Evolutionary conservation across 2,797 vertebrate genomes (phyloP), one percentile per base, ranked within the genome.

Genomic region (Anabas testudineus): DNA sequence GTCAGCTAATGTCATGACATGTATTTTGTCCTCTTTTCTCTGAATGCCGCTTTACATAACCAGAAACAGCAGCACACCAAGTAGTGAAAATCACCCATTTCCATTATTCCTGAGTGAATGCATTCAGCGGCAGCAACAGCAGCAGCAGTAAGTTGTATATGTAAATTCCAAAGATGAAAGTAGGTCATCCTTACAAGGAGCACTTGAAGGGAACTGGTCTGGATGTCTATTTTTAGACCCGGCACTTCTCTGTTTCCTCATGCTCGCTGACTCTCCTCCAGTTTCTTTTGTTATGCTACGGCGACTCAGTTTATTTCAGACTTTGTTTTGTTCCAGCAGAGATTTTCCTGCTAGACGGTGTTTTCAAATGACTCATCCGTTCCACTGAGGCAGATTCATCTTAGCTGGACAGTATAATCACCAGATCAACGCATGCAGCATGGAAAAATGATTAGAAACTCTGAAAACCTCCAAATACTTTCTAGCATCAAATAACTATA

Each of bases 161-260:
- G 14, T 28, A 21, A 14, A 30, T 41, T 47, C 19, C 22, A 22
- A 26, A 59, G 34, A 39, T 63, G 37, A 76, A 79, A 67, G 47
- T 69, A 71, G 69, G 74, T 49, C 67, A 67, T 47, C 69, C 67
- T 59, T 46, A 67, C 75, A 43, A 52, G 59, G 49, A 84, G 77
- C 71, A 80, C 55, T 65, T 69, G 42, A 83, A 78, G 22, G 69
- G 67, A 79, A 61, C 41, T 34, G 68, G 58, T 74, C 69, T 75
- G 18, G 14, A 24, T 3, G 16, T 58, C 65, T 88, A 88, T 89
- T 84, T 84, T 70, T 85, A 85, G 80, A 8, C 18, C 7, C 12
- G 1, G 4, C 13, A 37, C 49, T 56, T 47, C 39, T 65, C 68
- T 66, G 28, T 28, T 55, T 71, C 51, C 43, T 51, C 4, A 15